Evolutionary conservation across 2,888 invertebrate species (phyloP).

Genomic region (Melipona bicolor): DNA sequence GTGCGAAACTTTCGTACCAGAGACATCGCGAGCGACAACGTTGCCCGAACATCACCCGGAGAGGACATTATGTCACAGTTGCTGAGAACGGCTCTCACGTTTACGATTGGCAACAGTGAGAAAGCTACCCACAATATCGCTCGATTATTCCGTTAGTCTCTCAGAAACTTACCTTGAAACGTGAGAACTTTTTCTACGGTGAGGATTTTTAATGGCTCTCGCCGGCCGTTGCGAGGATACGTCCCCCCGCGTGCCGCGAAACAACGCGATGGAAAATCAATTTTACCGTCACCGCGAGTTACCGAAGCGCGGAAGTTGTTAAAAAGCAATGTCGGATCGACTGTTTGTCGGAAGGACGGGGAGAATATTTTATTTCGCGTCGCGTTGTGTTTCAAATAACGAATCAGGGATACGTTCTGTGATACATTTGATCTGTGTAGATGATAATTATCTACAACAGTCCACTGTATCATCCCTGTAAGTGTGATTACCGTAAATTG

Average conservation of each 20-base stretch:
- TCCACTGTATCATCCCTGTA: too few relatives aligned
- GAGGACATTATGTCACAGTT: slow-evolving; percentile 64
- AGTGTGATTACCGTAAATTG: too few relatives aligned
- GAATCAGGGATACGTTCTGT: too few relatives aligned
- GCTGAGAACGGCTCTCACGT: slow-evolving; percentile 60
- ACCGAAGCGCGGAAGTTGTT: slow-evolving; percentile 2
- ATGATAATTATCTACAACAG: too few relatives aligned
- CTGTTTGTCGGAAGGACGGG: background rate
- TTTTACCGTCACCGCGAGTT: background rate
- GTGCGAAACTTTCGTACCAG: slow-evolving; percentile 31
- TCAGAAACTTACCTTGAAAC: slow-evolving; percentile 45
- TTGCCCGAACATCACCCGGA: slow-evolving; percentile 42
- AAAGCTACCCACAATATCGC: slow-evolving; percentile 36
- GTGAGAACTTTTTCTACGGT: slow-evolving; percentile 43
- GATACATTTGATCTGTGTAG: too few relatives aligned
- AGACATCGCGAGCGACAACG: slow-evolving; percentile 22
- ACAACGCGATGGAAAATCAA: slow-evolving; percentile 15
- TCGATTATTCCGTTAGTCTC: slow-evolving; percentile 54
- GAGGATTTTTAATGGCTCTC: slow-evolving; percentile 38
- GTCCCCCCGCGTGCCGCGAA: background rate
- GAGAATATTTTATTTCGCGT: too few relatives aligned
- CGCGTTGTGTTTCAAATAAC: too few relatives aligned
- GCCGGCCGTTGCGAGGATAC: slow-evolving; percentile 4
- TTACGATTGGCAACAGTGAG: slow-evolving; percentile 58
- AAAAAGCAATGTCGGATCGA: background rate